Evolutionary conservation across 2,888 invertebrate species (phyloP).

Genomic region (Operophtera brumata): DNA sequence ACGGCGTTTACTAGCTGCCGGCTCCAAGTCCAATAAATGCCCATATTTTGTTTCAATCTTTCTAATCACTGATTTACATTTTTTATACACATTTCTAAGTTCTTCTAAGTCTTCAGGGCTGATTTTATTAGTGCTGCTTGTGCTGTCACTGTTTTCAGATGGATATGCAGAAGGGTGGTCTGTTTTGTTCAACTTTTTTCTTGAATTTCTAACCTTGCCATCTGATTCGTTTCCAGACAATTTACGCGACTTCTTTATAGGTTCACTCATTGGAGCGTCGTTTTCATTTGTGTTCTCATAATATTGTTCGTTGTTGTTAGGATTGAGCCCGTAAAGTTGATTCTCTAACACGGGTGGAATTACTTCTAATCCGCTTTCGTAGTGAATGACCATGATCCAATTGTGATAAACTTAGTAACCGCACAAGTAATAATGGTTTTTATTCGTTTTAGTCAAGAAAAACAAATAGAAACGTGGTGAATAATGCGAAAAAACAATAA

Average conservation of each 20-base stretch:
- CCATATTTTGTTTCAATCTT: slow-evolving; percentile 70
- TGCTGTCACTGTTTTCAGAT: slow-evolving; percentile 21
- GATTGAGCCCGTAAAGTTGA: slow-evolving; percentile 41
- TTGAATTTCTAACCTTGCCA: slow-evolving; percentile 19
- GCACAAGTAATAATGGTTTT: slow-evolving; percentile 18
- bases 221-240: slow-evolving; percentile 2
- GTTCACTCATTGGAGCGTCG: background rate
- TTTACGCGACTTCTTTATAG: slow-evolving; percentile 4
- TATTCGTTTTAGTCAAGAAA: background rate
- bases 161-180: slow-evolving; percentile 6
- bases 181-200: slow-evolving; percentile 23
- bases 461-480: background rate
- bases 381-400: slow-evolving; percentile 52
- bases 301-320: slow-evolving; percentile 55
- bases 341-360: slow-evolving; percentile 36
- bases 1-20: slow-evolving; percentile 18
- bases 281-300: slow-evolving; percentile 21
- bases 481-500: background rate
- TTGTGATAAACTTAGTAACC: background rate
- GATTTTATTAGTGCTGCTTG: slow-evolving; percentile 32
- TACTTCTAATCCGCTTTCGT: slow-evolving; percentile 42
- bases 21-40: slow-evolving; percentile 52
- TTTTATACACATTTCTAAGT: slow-evolving; percentile 55
- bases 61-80: slow-evolving; percentile 59
- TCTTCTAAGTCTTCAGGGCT: slow-evolving; percentile 57